Conservation (phyloP, 2,797 vertebrate genomes). For the Schizopygopsis malacanthus region DNA sequence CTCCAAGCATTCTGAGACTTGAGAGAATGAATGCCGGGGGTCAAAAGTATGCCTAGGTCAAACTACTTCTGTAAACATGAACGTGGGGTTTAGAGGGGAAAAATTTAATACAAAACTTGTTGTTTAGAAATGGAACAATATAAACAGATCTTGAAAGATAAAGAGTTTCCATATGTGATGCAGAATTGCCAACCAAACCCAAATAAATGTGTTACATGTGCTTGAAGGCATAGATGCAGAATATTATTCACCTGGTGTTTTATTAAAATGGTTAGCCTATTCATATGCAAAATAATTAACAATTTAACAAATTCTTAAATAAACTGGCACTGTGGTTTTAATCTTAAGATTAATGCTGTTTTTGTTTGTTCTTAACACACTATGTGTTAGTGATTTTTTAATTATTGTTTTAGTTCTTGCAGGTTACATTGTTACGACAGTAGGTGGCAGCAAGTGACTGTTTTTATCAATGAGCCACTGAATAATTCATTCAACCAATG, state of each 20-base stretch:
- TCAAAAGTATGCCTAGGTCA: conserved; percentile 15
- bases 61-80: conserved; percentile 8
- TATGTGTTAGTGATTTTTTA: neutral
- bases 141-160: neutral
- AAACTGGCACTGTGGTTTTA: neutral
- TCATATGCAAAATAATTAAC: neutral
- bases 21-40: conserved; percentile 25
- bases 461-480: neutral
- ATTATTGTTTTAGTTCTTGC: too few species aligned
- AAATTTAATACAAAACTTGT: neutral
- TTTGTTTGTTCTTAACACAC: neutral
- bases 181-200: neutral
- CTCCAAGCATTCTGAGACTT: conserved; percentile 19
- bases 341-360: neutral
- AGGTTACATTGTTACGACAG: neutral
- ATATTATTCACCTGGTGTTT: conserved; percentile 54
- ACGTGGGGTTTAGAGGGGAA: neutral
- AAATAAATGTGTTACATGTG: neutral
- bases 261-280: conserved; percentile 47
- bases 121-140: neutral
- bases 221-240: neutral
- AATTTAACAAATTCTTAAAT: neutral
- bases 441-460: neutral
- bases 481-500: neutral
- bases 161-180: neutral